A percentile compares a stretch with the other conserved stretches of the same genome.
Conservation (phyloP, 2,113 vertebrate species). For the Benitochromis conjunctus region DNA sequence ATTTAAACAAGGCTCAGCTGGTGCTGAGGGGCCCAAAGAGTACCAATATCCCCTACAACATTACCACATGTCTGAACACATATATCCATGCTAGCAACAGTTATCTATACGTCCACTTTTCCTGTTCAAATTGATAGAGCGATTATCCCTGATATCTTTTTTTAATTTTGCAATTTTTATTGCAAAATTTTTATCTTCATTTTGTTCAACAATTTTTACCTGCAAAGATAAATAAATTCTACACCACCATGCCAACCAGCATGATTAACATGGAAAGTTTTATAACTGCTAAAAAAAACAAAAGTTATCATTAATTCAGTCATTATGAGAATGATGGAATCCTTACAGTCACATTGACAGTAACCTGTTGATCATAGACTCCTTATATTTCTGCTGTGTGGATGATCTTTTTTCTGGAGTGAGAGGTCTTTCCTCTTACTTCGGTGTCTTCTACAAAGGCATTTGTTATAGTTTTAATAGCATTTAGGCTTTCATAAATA, state of each 20-base stretch:
- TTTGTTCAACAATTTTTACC: neutral
- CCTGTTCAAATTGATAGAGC: neutral
- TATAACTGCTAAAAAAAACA: neutral
- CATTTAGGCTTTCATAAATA: neutral
- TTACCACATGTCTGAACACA: neutral
- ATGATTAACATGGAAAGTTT: neutral
- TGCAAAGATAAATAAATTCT: neutral
- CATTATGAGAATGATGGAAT: neutral
- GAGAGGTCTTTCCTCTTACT: neutral
- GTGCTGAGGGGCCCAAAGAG: neutral
- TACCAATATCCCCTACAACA: neutral
- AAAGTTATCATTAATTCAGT: neutral
- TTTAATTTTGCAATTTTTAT: neutral
- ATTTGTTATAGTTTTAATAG: neutral
- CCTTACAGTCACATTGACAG: rapidly evolving
- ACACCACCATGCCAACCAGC: neutral
- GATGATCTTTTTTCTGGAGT: neutral
- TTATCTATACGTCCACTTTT: neutral
- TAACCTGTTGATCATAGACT: neutral
- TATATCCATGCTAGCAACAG: neutral
- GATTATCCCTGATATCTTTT: neutral
- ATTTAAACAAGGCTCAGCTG: neutral
- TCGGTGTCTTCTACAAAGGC: neutral
- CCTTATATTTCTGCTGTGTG: neutral
- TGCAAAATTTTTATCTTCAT: neutral